Base-by-base conservation (phyloP, 2,797 vertebrate genomes). In the Lagorchestes hirsutus region DNA sequence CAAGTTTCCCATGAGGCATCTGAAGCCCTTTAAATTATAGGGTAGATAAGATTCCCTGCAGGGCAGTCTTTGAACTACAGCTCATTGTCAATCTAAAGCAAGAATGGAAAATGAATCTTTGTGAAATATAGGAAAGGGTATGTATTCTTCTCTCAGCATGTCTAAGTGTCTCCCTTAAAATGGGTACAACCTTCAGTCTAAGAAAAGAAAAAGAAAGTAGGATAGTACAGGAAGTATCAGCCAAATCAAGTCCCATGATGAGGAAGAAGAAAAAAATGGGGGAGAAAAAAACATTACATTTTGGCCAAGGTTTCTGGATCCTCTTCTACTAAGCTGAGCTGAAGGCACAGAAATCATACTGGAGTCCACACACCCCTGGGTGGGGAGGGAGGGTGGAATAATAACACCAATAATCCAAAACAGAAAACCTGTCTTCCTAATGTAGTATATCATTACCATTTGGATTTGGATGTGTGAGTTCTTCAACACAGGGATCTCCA, bases 11-110 rank as follows among this genome's bases (percentile, higher is more conserved):
- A 97, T 95, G 92, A 98, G 94, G 92, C 34, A 0, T 93, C 46
- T 27, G 57, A 96, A n/a, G 91, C 59, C 95, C 95, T 96, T 97
- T 97, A 97, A 98, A 98, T 98, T 97, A 96, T 90, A 97, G 97
- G 94, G 95, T 97, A 92, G 95, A 95, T 96, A 93, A 96, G 96
- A 96, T 96, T 97, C 96, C 97, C 97, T 95, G 95, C 95, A 96
- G 97, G 97, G 97, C 90, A 97, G 97, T 54, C 90, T 97, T 95
- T 97, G 94, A 97, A 98, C 97, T 96, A 95, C 95, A 97, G 87
- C 96, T 96, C 95, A 92, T 94, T 95, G 95, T 96, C 96, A 96
- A 3, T 97, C 94, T 95, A 95, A 93, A 94, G 91, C 62, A 34
- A 57, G 56, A 96, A 62, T 92, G 82, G 93, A 62, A 97, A 97